Base-by-base conservation (phyloP, 2,888 invertebrate species). In the Serrognathus titanus region DNA sequence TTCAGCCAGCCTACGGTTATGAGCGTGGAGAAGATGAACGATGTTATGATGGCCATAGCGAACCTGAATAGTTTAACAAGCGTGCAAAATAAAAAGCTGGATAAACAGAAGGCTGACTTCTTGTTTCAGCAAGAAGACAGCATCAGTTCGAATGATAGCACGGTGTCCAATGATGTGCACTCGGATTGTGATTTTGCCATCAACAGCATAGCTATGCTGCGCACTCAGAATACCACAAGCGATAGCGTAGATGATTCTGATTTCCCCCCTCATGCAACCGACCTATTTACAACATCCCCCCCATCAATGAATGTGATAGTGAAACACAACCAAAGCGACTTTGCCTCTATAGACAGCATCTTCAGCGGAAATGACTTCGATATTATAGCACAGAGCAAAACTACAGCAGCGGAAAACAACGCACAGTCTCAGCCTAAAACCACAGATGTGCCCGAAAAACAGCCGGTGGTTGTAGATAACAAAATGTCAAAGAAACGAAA, bases 251-350 rank as follows among this genome's bases (percentile, higher is more conserved):
- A 49, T 38, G 12, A 12, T 49, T 49, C 35, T 12, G 11, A 48
- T 48, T 13, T 24, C 24, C 31, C 20, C 11, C 1, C 24, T 20
- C 10, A 41, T 13, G 20, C 5, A 20, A 3, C 37, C 13, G 48
- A 48, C 9, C 31, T 24, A 12, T 9, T 7, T 12, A n/a, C 46
- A 39, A 16, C 13, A 8, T 13, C 38, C 8, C 5, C 11, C 10
- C 7, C 48, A 9, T 8, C 41, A 11, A 35, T 47, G 13, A 58
- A 58, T 43, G 58, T 58, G 13, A 51, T 24, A 12, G 58, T 58
- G 35, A 54, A 51, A 37, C 45, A 45, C 43, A 58, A 58, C 38
- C 51, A 58, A 37, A 40, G 48, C 11, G 58, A 51, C 2, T 54
- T 50, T 37, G 50, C 53, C 1, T 54, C 58, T 1, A 54, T 41